A percentile compares a stretch with the other conserved stretches of the same genome.
Conservation (phyloP, 37 sponge, comb jelly and placozoan genomes). For the Cliona cf. orientalis region DNA sequence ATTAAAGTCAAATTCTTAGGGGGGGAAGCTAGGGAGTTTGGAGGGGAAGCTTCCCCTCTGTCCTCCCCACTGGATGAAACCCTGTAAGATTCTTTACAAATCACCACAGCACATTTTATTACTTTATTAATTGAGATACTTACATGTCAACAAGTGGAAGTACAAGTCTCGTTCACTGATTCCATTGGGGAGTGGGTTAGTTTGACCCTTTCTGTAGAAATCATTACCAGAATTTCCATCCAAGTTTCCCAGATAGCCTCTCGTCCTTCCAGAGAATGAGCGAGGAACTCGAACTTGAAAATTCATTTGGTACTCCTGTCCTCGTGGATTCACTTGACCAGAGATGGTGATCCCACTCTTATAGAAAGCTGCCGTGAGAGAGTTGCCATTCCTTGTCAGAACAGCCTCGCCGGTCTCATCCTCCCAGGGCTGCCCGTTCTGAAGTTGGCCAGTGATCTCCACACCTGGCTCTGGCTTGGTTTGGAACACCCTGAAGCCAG, state of each 20-base stretch:
- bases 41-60: too few relatives aligned
- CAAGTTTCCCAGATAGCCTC: neutral
- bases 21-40: too few relatives aligned
- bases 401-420: neutral
- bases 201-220: neutral
- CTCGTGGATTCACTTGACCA: neutral
- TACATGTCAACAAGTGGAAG: neutral
- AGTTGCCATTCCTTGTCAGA: neutral
- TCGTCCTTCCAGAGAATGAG: neutral
- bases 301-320: neutral
- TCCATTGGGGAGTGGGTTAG: neutral
- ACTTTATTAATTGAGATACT: too few relatives aligned
- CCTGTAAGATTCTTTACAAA: too few relatives aligned
- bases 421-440: neutral
- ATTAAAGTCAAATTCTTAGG: too few relatives aligned
- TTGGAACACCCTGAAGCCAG: neutral
- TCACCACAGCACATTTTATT: too few relatives aligned
- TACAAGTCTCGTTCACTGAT: neutral
- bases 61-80: too few relatives aligned
- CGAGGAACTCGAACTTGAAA: neutral
- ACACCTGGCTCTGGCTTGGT: neutral
- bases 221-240: constrained; percentile 10
- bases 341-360: neutral
- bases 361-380: neutral
- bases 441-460: neutral